Conservation (phyloP, 2,797 vertebrate species). For the Tadarida brasiliensis region DNA sequence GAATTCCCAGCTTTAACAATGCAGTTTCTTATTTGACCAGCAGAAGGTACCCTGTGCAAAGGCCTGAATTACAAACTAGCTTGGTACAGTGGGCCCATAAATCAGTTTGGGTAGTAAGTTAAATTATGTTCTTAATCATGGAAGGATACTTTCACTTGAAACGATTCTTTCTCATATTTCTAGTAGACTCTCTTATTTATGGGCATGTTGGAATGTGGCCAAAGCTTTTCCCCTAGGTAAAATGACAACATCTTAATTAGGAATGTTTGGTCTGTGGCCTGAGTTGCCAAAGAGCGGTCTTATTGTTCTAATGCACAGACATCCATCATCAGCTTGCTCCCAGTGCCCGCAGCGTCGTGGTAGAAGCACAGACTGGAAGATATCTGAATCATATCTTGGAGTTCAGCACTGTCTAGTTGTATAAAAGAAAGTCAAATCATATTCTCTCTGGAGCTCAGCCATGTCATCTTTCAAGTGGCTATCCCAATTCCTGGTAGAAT, state of each 20-base stretch:
- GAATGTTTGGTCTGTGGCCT: conserved; percentile 72
- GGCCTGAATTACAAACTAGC: not conserved
- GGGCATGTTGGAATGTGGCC: conserved; percentile 68
- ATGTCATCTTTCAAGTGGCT: conserved; percentile 7
- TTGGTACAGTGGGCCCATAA: not conserved
- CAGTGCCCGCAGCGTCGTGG: not conserved
- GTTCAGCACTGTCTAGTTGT: not conserved
- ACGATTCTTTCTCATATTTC: conserved; percentile 82
- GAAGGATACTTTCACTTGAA: conserved; percentile 75
- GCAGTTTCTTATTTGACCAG: conserved; percentile 51
- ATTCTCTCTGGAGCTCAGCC: not conserved
- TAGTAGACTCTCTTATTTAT: conserved; percentile 77
- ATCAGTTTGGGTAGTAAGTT: conserved; percentile 68
- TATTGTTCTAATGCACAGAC: conserved; percentile 70
- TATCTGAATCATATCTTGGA: not conserved
- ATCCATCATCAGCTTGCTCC: conserved; percentile 42
- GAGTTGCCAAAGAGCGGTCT: conserved; percentile 43
- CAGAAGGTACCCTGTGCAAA: not conserved
- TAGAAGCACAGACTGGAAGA: not conserved
- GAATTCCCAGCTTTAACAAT: not conserved
- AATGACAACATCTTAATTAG: conserved; percentile 83
- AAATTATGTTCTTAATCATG: conserved; percentile 80
- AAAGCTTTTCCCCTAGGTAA: conserved; percentile 73
- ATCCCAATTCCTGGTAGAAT: not conserved
- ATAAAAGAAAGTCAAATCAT: conserved; percentile 36